Base-by-base conservation (phyloP, 2,888 invertebrate species). In the Pandemis heparana region DNA sequence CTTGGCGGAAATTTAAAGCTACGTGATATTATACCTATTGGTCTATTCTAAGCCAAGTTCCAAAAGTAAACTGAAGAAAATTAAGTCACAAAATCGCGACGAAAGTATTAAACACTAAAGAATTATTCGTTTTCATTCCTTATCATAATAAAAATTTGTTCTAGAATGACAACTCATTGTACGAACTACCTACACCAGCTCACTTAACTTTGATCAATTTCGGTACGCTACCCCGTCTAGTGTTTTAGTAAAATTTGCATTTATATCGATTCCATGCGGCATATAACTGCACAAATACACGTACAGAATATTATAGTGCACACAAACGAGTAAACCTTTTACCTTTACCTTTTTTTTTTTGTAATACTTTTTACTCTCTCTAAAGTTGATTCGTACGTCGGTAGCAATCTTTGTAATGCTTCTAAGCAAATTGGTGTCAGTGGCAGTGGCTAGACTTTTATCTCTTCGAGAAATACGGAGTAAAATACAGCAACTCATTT, bases 351-450 rank as follows among this genome's bases (percentile, higher is more conserved):
- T n/a, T n/a, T n/a, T n/a, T n/a, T n/a, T n/a, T n/a, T n/a, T n/a
- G n/a, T 32, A 67, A 41, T 59, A 23, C 56, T 9, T 67, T 59
- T 68, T n/a, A 56, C 66, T 41, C 66, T 41, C 46, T 60, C 43
- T 12, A 12, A 60, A 60, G 46, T 48, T 46, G 46, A 68, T 48
- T 62, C 51, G 16, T 23, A 51, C 48, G 39, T 51, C 32, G n/a
- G 18, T 39, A 46, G 43, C 75, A 71, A 75, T 71, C 68, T 75
- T 71, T 68, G 43, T 65, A 71, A 71, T 69, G 64, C 56, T 71
- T 71, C 64, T 75, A 65, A 69, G 67, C 51, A 71, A 75, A 75
- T 75, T 71, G 75, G 60, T 60, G 71, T 64, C 67, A 64, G 38
- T 51, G 43, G 59, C 59, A 69, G 48, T 10, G 56, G 7, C 41